Base-by-base conservation (phyloP, 2,888 invertebrate species). In the Macaria liturata region DNA sequence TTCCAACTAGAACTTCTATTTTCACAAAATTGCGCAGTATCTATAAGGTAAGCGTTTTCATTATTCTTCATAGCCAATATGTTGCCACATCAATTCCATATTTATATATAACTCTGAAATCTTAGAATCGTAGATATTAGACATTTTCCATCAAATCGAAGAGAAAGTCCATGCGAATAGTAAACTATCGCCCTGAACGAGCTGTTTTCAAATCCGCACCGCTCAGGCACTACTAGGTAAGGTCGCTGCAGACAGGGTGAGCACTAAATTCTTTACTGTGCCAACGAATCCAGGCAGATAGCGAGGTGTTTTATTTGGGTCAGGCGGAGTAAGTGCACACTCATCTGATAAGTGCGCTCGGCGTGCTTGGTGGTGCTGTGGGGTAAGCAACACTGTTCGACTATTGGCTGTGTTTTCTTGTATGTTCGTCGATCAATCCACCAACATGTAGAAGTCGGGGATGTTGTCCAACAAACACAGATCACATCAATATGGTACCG, bases 271-370 rank as follows among this genome's bases (percentile, higher is more conserved):
- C 81, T 81, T 82, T 78, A 74, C 76, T 76, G 66, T 68, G 75
- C 78, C 77, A 81, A 83, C 82, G 83, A 83, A 84, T 84, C 81
- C 74, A 66, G 70, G 72, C 69, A 71, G 69, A 63, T 67, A 66
- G 71, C 72, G 75, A 71, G 61, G 64, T 80, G 75, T 75, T 85
- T 82, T 86, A 86, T 86, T 81, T 82, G 79, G 85, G 87, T 84
- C 85, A 82, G 66, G 80, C 67, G 60, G 66, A 64, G 64, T 62
- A 66, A 70, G 69, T 69, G 67, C 51, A 62, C 70, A 65, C 73
- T 73, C 70, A 73, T 72, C 73, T 67, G 70, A 74, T 71, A 75
- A 74, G 69, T 71, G 66, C 55, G 54, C 63, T 64, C 65, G 20
- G 20, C 20, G 20, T 20, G 20, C 20, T 63, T 66, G 61, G 61